Evolutionary conservation across 2,113 vertebrate species (phyloP).

Genomic region (Sebastes fasciatus): DNA sequence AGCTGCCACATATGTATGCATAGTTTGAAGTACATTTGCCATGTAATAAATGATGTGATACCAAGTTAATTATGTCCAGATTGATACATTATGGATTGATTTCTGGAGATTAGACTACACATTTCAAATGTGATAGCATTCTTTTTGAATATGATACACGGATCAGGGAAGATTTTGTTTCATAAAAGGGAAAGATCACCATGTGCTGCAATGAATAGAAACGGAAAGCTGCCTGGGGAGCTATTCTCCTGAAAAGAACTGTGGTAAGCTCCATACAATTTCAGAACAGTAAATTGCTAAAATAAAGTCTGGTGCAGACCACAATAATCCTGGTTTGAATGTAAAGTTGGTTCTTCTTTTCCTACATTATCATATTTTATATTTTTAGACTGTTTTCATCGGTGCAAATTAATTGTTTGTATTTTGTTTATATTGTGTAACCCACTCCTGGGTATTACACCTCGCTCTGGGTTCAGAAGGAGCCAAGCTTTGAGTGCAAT

Average conservation of each 20-base stretch:
- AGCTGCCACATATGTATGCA: neutral
- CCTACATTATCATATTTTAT: neutral
- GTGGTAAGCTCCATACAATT: neutral
- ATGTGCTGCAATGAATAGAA: conserved; percentile 5
- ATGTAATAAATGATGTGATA: neutral
- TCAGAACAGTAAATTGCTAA: conserved; percentile 7
- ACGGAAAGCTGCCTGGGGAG: neutral
- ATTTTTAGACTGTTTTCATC: neutral
- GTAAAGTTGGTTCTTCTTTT: neutral
- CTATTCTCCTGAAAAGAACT: neutral
- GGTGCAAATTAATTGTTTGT: neutral
- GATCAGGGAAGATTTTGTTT: neutral
- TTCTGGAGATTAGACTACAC: neutral
- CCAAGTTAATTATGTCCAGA: neutral
- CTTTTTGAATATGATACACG: neutral
- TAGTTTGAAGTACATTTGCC: neutral
- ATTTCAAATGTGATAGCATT: neutral
- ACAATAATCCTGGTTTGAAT: neutral
- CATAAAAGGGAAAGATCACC: neutral
- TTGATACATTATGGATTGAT: neutral
- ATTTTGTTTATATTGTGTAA: neutral
- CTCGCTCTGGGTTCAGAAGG: no score
- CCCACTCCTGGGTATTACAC: no score
- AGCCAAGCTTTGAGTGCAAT: no score
- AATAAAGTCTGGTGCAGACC: neutral